phyloP scores from a whole-genome alignment of 2,888 invertebrate genomes.

The Leucophenga maculata region DNA sequence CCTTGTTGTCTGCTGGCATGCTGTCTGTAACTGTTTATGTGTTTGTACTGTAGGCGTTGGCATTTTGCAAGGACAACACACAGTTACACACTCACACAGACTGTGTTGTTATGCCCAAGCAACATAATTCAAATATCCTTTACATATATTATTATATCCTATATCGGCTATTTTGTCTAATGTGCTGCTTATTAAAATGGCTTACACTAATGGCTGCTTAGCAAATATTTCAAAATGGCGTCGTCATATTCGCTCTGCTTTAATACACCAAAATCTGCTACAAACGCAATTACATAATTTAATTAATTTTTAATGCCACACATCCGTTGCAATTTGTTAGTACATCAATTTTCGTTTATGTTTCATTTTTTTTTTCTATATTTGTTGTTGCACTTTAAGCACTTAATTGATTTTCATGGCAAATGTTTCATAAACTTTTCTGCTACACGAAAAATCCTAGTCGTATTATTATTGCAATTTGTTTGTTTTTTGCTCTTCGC shows the following conservation, averaged over 20 bases:
- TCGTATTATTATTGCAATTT: conserved; percentile 12
- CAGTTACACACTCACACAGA: too few species aligned
- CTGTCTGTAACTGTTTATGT: too few species aligned
- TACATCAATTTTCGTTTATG: too few species aligned
- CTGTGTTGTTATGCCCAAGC: too few species aligned
- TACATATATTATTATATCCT: neutral
- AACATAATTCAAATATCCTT: too few species aligned
- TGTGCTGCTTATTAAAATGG: neutral
- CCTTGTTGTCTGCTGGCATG: neutral
- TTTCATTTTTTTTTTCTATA: too few species aligned
- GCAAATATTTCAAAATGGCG: too few species aligned
- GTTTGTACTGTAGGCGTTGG: conserved; percentile 8
- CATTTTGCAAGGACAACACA: conserved; percentile 3
- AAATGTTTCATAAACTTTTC: conserved; percentile 14
- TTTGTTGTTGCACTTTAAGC: neutral
- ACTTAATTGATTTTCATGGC: conserved; percentile 8
- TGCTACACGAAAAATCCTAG: neutral
- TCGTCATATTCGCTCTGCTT: too few species aligned
- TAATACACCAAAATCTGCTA: too few species aligned
- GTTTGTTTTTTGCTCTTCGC: neutral
- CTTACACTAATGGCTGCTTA: neutral
- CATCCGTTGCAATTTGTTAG: too few species aligned
- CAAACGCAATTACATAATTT: too few species aligned
- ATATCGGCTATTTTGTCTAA: neutral
- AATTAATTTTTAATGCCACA: too few species aligned